Conservation (phyloP, 2,888 invertebrate species). For the Oxycera nigricornis region DNA sequence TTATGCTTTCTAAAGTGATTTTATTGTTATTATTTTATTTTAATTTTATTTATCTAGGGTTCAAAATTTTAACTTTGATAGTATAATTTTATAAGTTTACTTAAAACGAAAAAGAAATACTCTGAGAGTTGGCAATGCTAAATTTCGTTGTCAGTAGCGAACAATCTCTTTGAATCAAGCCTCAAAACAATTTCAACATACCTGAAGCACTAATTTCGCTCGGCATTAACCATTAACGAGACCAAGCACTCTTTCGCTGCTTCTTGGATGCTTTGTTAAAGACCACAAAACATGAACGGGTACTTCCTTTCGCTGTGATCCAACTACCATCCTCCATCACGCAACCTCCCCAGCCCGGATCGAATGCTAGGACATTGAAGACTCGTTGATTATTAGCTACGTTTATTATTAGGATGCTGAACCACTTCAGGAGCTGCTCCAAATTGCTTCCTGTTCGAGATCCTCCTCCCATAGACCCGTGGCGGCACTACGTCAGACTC, state of each 20-base stretch:
- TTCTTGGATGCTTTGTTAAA: neutral
- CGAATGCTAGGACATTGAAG: neutral
- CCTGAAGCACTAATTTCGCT: neutral
- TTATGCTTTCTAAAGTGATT: too few species aligned
- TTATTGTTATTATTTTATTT: too few species aligned
- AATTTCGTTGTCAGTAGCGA: neutral
- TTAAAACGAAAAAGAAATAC: neutral
- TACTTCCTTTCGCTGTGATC: neutral
- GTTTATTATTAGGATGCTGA: too few species aligned
- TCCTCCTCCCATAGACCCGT: conserved; percentile 15
- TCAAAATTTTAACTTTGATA: neutral
- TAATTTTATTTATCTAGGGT: too few species aligned
- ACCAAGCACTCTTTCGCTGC: neutral
- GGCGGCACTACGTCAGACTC: conserved; percentile 12
- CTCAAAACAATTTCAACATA: neutral
- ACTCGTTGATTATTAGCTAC: conserved; percentile 5
- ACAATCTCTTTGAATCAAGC: neutral
- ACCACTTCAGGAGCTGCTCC: neutral
- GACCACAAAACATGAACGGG: neutral
- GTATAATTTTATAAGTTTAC: neutral
- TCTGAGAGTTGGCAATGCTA: neutral
- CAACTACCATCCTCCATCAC: neutral
- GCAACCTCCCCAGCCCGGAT: neutral
- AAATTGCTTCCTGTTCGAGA: neutral
- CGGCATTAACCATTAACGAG: conserved; percentile 2